Conservation (phyloP, 2,888 invertebrate genomes). For the Eurois occulta region DNA sequence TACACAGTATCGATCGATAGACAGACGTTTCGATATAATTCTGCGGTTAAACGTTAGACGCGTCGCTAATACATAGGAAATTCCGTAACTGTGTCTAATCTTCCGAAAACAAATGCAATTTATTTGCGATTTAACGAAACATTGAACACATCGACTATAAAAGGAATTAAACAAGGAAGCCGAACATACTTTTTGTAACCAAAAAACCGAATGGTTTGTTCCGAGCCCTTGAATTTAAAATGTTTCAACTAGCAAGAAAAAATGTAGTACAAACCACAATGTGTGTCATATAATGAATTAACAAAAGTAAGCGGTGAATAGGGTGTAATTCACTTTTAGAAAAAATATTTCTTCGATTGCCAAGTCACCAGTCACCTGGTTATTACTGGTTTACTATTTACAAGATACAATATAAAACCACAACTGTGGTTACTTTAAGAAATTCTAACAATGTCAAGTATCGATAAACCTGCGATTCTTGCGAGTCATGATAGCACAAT, state of each 20-base stretch:
- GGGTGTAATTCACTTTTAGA: slow-evolving; percentile 31
- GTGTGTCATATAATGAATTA: slow-evolving; percentile 20
- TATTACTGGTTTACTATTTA: slow-evolving; percentile 33
- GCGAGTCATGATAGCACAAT: slow-evolving; percentile 1
- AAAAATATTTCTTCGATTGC: slow-evolving; percentile 11
- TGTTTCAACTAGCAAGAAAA: slow-evolving; percentile 36
- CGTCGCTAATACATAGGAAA: slow-evolving; percentile 45
- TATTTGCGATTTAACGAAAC: slow-evolving; percentile 38
- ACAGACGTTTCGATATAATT: slow-evolving; percentile 46
- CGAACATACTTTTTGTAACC: neutral
- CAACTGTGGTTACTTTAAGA: slow-evolving; percentile 34
- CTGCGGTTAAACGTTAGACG: slow-evolving; percentile 52
- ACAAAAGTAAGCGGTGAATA: slow-evolving; percentile 39
- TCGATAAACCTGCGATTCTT: slow-evolving; percentile 3
- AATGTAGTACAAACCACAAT: slow-evolving; percentile 26
- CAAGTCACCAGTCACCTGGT: neutral
- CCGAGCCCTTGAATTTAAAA: slow-evolving; percentile 20
- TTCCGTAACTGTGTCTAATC: slow-evolving; percentile 36
- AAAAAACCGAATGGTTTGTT: slow-evolving; percentile 23
- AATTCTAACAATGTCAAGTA: slow-evolving; percentile 40
- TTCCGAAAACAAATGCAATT: slow-evolving; percentile 52
- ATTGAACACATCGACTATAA: slow-evolving; percentile 26
- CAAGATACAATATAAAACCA: slow-evolving; percentile 26
- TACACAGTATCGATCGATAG: slow-evolving; percentile 28
- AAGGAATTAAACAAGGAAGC: slow-evolving; percentile 40